Evolutionary conservation across 92 coral and sea anemone genomes (phyloP).

Genomic region (Porites rus): DNA sequence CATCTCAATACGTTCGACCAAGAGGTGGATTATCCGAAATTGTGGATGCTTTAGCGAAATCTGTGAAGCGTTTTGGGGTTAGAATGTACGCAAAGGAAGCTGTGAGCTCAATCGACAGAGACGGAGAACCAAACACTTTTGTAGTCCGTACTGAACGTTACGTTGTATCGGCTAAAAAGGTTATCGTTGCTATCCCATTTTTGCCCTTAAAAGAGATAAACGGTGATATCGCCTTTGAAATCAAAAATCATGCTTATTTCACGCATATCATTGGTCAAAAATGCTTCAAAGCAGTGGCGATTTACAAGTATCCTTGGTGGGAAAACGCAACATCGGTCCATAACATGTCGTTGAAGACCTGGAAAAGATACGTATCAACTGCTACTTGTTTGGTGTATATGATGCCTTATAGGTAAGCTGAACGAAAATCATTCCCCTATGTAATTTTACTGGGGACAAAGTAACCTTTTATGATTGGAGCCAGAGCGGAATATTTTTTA

Average conservation of each 20-base stretch:
- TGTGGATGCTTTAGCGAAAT: not conserved
- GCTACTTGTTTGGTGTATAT: constrained; percentile 4
- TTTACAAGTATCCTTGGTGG: constrained; percentile 39
- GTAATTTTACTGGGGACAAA: too few species aligned
- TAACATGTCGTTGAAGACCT: not conserved
- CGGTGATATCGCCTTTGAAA: constrained; percentile 8
- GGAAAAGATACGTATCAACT: not conserved
- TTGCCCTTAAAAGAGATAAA: not conserved
- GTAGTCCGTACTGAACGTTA: constrained; percentile 1
- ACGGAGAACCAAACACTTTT: constrained; percentile 8
- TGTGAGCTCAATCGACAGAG: not conserved
- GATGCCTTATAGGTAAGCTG: constrained; percentile 21
- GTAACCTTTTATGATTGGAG: too few species aligned
- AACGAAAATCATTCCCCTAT: too few species aligned
- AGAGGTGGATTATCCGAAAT: constrained; percentile 13
- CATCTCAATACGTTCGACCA: not conserved
- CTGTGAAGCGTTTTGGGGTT: constrained; percentile 18
- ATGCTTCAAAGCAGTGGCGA: constrained; percentile 7
- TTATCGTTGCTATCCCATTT: constrained; percentile 15
- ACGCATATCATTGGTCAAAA: not conserved
- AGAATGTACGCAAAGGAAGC: constrained; percentile 11
- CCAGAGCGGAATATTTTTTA: too few species aligned
- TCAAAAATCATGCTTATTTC: not conserved
- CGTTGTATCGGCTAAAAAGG: constrained; percentile 1
- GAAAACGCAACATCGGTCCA: not conserved